These are phyloP conservation scores for Cyclargus thomasi DNA, from an alignment of 1,140 invertebrate species.

Conservation along the genomic window DNA sequence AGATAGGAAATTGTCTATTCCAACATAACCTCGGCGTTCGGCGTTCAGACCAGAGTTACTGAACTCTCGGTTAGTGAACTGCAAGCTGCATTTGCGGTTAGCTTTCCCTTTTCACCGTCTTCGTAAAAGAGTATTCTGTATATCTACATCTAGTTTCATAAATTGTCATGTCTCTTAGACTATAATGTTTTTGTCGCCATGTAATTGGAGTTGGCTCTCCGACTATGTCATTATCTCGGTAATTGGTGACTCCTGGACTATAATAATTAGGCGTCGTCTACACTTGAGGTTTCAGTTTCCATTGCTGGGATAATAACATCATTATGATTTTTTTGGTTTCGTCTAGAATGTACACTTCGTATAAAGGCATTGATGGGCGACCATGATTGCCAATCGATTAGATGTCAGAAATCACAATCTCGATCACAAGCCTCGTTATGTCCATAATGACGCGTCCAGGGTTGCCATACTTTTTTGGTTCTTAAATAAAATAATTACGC, in stretches of 20 bases:
- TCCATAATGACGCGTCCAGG: no score
- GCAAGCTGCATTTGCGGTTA: background rate
- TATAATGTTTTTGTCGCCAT: background rate
- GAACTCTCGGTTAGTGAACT: conserved; percentile 2
- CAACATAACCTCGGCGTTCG: background rate
- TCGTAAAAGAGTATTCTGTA: no score
- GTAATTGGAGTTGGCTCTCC: background rate
- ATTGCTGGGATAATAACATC: no score
- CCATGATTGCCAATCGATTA: no score
- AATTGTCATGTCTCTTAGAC: background rate
- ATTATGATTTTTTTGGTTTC: no score
- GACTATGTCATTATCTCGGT: background rate
- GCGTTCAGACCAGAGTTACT: background rate
- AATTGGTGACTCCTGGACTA: background rate
- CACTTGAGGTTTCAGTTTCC: no score
- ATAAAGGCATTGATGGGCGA: no score
- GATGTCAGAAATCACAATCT: no score
- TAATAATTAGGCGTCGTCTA: background rate
- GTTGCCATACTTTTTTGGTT: no score
- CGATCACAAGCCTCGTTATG: no score
- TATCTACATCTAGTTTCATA: background rate
- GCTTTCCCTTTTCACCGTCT: background rate
- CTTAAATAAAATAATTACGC: no score
- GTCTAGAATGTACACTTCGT: no score
- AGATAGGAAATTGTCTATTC: background rate